Evolutionary conservation across 2,888 invertebrate genomes (phyloP).

Genomic region (Auanema sp.): DNA sequence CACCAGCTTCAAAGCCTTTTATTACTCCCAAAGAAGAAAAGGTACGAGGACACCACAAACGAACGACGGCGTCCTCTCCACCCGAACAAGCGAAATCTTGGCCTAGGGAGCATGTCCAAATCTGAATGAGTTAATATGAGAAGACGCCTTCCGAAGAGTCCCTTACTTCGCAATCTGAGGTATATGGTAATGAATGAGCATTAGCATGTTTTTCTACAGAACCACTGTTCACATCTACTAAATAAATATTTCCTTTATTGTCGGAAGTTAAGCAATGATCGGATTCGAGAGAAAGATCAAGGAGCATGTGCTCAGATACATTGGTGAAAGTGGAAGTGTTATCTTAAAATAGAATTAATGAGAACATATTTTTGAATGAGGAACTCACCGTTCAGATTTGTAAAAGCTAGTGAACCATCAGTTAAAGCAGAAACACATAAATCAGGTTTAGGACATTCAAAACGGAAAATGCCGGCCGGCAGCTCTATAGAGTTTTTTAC

Average conservation of each 20-base stretch:
- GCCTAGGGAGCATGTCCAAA: constrained; percentile 30
- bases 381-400: constrained; percentile 10
- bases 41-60: constrained; percentile 26
- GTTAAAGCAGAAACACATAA: constrained; percentile 34
- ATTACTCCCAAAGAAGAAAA: constrained; percentile 9
- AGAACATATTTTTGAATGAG: not conserved
- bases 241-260: constrained; percentile 25
- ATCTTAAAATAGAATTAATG: constrained; percentile 8
- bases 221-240: constrained; percentile 10
- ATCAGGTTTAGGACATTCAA: constrained; percentile 30
- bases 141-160: not conserved
- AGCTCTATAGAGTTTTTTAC: too few relatives aligned
- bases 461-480: constrained; percentile 46
- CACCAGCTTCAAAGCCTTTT: constrained; percentile 37
- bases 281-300: constrained; percentile 30
- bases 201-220: too few relatives aligned
- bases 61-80: constrained; percentile 33
- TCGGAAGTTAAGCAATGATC: constrained; percentile 24
- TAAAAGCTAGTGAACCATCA: constrained; percentile 25
- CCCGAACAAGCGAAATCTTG: constrained; percentile 26
- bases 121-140: constrained; percentile 8
- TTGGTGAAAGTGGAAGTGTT: constrained; percentile 12
- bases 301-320: constrained; percentile 35
- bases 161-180: not conserved
- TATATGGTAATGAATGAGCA: constrained; percentile 2